Percentiles rank a stretch among this genome's conserved stretches.
These are phyloP conservation scores for Pipistrellus pygmaeus DNA, from an alignment of 2,797 vertebrate genomes.

Conservation along the genomic window DNA sequence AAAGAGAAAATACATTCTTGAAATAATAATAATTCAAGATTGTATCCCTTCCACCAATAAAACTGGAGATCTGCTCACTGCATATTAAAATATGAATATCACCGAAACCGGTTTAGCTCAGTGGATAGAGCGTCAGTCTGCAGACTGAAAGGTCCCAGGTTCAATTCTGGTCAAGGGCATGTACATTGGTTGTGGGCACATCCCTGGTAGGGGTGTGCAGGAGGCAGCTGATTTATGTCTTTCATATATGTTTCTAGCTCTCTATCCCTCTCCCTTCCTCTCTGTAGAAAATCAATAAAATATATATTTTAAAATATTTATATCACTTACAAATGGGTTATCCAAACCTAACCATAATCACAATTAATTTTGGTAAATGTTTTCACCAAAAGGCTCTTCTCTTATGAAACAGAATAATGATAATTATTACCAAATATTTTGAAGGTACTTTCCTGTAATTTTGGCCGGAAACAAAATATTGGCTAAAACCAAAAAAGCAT, in stretches of 20 bases:
- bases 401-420: slow-evolving; percentile 40
- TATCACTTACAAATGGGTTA: neutral
- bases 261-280: no score
- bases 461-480: slow-evolving; percentile 57
- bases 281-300: no score
- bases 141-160: no score
- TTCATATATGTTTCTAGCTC: no score
- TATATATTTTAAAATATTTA: neutral
- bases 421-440: slow-evolving; percentile 71
- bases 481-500: slow-evolving; percentile 57
- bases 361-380: slow-evolving; percentile 21
- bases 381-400: neutral
- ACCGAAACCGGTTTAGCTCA: neutral
- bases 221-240: no score
- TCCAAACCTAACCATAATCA: slow-evolving; percentile 1
- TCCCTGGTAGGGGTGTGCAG: no score
- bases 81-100: neutral
- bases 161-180: no score
- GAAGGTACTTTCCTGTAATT: slow-evolving; percentile 53
- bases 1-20: neutral
- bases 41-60: neutral
- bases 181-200: no score
- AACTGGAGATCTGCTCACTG: neutral
- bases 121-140: no score
- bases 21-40: neutral